phyloP scores from a whole-genome alignment of 2,113 vertebrate species.

The Petrocephalus microphthalmus region DNA sequence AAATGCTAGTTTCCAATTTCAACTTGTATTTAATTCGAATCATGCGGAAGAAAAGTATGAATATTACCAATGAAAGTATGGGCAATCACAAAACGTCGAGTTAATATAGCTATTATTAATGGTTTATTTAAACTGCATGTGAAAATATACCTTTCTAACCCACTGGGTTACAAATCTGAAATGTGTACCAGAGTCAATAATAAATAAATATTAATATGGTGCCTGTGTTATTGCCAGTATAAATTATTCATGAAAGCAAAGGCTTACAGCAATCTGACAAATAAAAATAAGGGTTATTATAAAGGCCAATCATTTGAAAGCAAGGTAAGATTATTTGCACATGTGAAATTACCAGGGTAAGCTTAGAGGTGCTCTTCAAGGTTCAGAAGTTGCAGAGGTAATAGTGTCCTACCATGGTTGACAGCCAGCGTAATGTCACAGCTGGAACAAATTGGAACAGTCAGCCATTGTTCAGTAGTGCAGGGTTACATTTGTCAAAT shows the following conservation, averaged over 20 bases:
- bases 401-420: constrained; percentile 43
- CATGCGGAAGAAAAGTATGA: not conserved
- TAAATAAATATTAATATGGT: not conserved
- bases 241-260: not conserved
- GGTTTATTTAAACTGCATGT: not conserved
- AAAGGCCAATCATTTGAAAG: not conserved
- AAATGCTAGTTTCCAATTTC: not conserved
- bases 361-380: constrained; percentile 14
- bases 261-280: not conserved
- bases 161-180: not conserved
- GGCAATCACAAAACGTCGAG: not conserved
- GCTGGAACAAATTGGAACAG: constrained; percentile 57
- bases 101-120: not conserved
- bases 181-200: not conserved
- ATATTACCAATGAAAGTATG: not conserved
- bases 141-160: not conserved
- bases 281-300: not conserved
- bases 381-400: constrained; percentile 41
- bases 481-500: constrained; percentile 61
- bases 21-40: not conserved
- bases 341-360: not conserved
- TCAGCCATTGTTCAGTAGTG: constrained; percentile 57
- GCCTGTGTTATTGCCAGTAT: not conserved
- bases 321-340: not conserved
- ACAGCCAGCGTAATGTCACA: constrained; percentile 60